Conservation (phyloP, 1,140 invertebrate species). For the Drosophila willistoni region DNA sequence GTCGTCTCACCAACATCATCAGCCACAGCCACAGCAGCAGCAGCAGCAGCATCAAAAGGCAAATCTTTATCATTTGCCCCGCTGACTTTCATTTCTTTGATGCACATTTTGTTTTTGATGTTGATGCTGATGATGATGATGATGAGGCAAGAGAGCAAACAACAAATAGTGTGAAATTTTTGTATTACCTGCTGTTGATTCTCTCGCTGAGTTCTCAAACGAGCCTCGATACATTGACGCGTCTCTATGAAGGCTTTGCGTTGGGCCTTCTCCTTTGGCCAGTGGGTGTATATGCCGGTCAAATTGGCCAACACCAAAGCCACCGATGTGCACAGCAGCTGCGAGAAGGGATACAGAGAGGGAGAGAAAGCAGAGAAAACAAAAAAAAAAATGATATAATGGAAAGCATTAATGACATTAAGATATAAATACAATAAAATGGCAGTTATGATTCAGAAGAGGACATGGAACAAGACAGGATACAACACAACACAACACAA, state of each 20-base stretch:
- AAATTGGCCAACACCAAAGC: slow-evolving; percentile 91
- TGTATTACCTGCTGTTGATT: slow-evolving; percentile 96
- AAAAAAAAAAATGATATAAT: slow-evolving; percentile 16
- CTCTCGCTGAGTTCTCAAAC: slow-evolving; percentile 95
- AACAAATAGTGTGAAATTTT: slow-evolving; percentile 29
- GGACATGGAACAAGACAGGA: slow-evolving; percentile 5
- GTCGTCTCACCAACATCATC: slow-evolving; percentile 1
- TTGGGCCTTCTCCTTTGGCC: slow-evolving; percentile 95
- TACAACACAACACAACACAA: too few relatives aligned
- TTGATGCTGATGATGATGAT: background rate
- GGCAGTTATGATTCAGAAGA: slow-evolving; percentile 35
- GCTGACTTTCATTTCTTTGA: slow-evolving; percentile 28
- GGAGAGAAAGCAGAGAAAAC: background rate
- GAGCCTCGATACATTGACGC: slow-evolving; percentile 95
- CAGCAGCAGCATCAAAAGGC: slow-evolving; percentile 6
- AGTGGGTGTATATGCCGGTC: slow-evolving; percentile 95
- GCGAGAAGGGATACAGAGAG: slow-evolving; percentile 17
- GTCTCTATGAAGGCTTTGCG: slow-evolving; percentile 97
- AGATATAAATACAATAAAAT: slow-evolving; percentile 61
- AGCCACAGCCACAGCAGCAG: background rate
- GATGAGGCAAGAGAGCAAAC: background rate
- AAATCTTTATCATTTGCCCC: slow-evolving; percentile 39
- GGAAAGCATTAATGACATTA: slow-evolving; percentile 56
- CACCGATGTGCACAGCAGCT: slow-evolving; percentile 88
- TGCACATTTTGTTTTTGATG: slow-evolving; percentile 13